Evolutionary conservation across 1,140 invertebrate genomes (phyloP), one percentile per base, ranked within the genome.

Genomic region (Whitmania pigra): DNA sequence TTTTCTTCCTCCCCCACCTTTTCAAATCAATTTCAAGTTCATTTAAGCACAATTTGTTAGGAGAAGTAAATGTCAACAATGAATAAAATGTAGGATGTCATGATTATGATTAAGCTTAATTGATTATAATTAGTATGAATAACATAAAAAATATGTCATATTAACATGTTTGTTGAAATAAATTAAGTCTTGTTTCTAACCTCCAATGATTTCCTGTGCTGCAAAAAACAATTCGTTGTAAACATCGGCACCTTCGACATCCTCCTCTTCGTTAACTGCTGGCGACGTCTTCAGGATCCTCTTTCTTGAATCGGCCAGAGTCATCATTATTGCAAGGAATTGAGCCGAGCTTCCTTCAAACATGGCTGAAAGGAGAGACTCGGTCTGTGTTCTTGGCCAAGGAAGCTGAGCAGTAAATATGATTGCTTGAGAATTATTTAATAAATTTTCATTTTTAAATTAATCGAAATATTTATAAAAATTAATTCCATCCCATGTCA

Each of bases 261-360:
- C 82, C 40, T 74, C 77, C 6, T 75, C 74, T 66, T 82, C 79
- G n/a, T 77, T 74, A 2, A 80, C 79, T 20, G 79, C 77, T n/a
- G 79, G 78, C 0, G 76, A 74, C 17, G 80, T 78, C 54, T 80
- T 71, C 3, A 82, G 74, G 22, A 63, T 63, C 15, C 57, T 22
- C 29, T 20, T 31, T 31, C 57, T 63, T 20, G 29, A 63, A 74
- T 81, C 79, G 40, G 75, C 79, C 29, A 82, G 75, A 31, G 78
- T 77, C 70, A 82, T 80, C 7, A 82, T 67, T 18, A 83, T 79
- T 60, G 78, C 79, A 57, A 83, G 71, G 36, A 82, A 78, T 77
- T 82, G 81, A 25, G 81, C 79, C 20, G 80, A 78, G 69, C 78
- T 78, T 11, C 82, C 80, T 57, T 82, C 81, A 78, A 83, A 83